Base-by-base conservation (phyloP, 2,888 invertebrate genomes). In the Ichneumoninae sp. region DNA sequence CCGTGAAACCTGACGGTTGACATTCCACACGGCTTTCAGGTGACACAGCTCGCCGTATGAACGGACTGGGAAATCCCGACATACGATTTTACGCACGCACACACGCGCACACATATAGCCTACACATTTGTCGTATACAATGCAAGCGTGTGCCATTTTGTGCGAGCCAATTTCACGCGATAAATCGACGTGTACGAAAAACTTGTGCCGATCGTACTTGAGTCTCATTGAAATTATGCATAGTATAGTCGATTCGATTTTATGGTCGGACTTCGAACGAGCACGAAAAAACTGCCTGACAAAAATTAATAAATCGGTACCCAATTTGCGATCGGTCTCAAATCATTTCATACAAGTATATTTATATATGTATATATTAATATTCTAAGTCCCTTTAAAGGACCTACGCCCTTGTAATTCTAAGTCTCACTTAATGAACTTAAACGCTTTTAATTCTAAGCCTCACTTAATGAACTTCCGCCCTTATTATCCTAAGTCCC, bases 51-150 rank as follows among this genome's bases (percentile, higher is more conserved):
- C 47, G 47, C 1, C 50, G 69, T 30, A 4, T n/a, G 22, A 71
- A 71, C 19, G 30, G 54, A 65, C 54, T 26, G 82, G 82, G 69
- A 82, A 82, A 77, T 77, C 82, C 82, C 82, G 71, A 26, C 65
- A 44, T 70, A 70, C 30, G 44, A 40, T 47, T 40, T 40, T 40
- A 40, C 22, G 16, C 33, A 52, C 8, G 26, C 44, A 26, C 22
- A 60, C 26, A 4, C 66, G 40, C 54, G 54, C 71, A 4, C 57
- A 19, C 26, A 19, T 7, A 33, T 16, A 30, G 30, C 7, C 33
- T 62, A 10, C 13, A 62, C 19, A 10, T 74, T 30, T 8, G 44
- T 3, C 47, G 44, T n/a, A 16, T 5, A 16, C 19, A 26, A 74
- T 47, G 60, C 16, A n/a, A 30, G 13, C 30, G 16, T 13, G 13